A percentile compares a stretch with the other conserved stretches of the same genome.
phyloP scores from a whole-genome alignment of 2,888 invertebrate genomes.

The Epirrhoe tristata region DNA sequence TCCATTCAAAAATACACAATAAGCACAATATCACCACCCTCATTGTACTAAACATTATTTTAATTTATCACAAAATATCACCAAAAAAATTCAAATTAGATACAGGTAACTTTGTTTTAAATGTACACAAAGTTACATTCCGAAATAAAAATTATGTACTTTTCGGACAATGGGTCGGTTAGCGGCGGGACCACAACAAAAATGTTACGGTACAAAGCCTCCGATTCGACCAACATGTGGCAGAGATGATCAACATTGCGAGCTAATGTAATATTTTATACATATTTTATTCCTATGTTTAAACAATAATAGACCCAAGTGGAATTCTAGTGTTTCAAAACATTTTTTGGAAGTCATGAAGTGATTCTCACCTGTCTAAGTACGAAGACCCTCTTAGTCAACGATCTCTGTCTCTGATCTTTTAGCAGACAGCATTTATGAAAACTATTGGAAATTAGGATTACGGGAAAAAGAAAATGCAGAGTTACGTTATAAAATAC shows the following conservation, averaged over 20 bases:
- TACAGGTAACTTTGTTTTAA: background rate
- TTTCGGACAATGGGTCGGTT: slow-evolving; percentile 41
- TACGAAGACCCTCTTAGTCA: no score
- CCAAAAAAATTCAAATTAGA: slow-evolving; percentile 11
- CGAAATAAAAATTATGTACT: slow-evolving; percentile 23
- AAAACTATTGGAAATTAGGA: no score
- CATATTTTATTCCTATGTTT: no score
- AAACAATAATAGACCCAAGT: no score
- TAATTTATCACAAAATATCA: slow-evolving; percentile 19
- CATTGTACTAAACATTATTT: slow-evolving; percentile 43
- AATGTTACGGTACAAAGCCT: slow-evolving; percentile 76
- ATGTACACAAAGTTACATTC: slow-evolving; percentile 11
- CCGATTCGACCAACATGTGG: slow-evolving; percentile 59
- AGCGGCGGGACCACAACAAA: slow-evolving; percentile 62
- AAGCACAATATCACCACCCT: slow-evolving; percentile 53
- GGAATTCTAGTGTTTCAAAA: no score
- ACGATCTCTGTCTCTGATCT: no score
- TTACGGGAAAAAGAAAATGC: no score
- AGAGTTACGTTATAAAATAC: no score
- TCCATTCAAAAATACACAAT: slow-evolving; percentile 63
- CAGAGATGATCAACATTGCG: slow-evolving; percentile 60
- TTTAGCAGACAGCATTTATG: no score
- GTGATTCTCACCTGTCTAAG: no score
- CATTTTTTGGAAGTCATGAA: no score
- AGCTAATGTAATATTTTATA: no score